A percentile compares a stretch with the other conserved stretches of the same genome.
phyloP scores from a whole-genome alignment of 64 coral and sea anemone genomes.

The Montipora capricornis region DNA sequence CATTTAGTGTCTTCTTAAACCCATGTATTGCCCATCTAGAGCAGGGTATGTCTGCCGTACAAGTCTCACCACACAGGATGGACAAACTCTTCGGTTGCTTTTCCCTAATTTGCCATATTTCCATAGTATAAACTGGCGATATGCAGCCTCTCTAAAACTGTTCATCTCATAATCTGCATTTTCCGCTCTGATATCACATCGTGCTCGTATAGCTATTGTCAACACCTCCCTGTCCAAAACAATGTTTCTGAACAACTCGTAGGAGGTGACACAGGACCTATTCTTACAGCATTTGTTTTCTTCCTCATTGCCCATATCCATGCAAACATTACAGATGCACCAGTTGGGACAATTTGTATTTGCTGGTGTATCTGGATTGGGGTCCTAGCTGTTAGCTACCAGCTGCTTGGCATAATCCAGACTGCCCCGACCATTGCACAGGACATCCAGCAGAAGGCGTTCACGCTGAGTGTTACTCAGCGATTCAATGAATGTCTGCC shows the following conservation, averaged over 20 bases:
- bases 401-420: not conserved
- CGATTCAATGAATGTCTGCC: not conserved
- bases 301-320: slow-evolving; percentile 34
- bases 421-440: slow-evolving; percentile 11
- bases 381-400: slow-evolving; percentile 12
- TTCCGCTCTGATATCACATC: too few relatives aligned
- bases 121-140: too few relatives aligned
- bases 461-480: slow-evolving; percentile 2
- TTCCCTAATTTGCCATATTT: too few relatives aligned
- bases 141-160: too few relatives aligned
- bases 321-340: slow-evolving; percentile 48
- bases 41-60: too few relatives aligned
- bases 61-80: too few relatives aligned
- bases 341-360: slow-evolving; percentile 33
- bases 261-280: slow-evolving; percentile 34
- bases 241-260: slow-evolving; percentile 49
- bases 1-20: too few relatives aligned
- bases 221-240: not conserved
- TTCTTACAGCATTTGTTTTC: slow-evolving; percentile 48
- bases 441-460: slow-evolving; percentile 2
- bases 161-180: too few relatives aligned
- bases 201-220: too few relatives aligned
- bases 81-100: too few relatives aligned
- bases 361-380: not conserved
- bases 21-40: too few relatives aligned